Evolutionary conservation across 2,888 invertebrate genomes (phyloP).

Genomic region (Leucophora obtusa): DNA sequence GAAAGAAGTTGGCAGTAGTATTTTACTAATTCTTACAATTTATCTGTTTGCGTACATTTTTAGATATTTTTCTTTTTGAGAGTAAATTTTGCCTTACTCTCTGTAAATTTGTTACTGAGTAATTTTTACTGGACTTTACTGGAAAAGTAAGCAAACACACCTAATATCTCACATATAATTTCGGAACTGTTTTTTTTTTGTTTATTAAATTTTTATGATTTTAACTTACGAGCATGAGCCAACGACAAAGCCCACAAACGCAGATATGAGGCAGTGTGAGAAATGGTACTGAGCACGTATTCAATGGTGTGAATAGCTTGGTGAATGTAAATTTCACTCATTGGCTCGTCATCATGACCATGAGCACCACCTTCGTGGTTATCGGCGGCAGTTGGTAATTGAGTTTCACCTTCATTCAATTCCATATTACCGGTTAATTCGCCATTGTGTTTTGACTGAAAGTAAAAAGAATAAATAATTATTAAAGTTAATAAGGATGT

Average conservation of each 20-base stretch:
- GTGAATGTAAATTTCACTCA: slow-evolving; percentile 94
- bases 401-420: slow-evolving; percentile 69
- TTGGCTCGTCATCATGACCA: slow-evolving; percentile 82
- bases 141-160: too few relatives aligned
- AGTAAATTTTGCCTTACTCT: too few relatives aligned
- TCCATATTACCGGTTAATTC: slow-evolving; percentile 84
- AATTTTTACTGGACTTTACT: too few relatives aligned
- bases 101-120: too few relatives aligned
- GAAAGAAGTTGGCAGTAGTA: too few relatives aligned
- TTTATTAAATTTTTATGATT: not conserved
- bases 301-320: slow-evolving; percentile 98
- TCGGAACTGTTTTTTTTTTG: too few relatives aligned
- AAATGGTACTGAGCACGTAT: slow-evolving; percentile 96
- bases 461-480: not conserved
- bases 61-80: too few relatives aligned
- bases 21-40: too few relatives aligned
- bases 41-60: too few relatives aligned
- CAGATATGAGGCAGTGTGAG: slow-evolving; percentile 97
- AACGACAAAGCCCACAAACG: slow-evolving; percentile 98
- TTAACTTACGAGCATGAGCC: slow-evolving; percentile 92
- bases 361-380: slow-evolving; percentile 78
- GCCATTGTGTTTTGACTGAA: slow-evolving; percentile 80
- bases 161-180: too few relatives aligned
- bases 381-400: slow-evolving; percentile 67
- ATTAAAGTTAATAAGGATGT: not conserved